A percentile compares a stretch with the other conserved stretches of the same genome.
These are phyloP conservation scores for Nestor notabilis DNA, from an alignment of 2,113 vertebrate genomes.

Conservation along the genomic window DNA sequence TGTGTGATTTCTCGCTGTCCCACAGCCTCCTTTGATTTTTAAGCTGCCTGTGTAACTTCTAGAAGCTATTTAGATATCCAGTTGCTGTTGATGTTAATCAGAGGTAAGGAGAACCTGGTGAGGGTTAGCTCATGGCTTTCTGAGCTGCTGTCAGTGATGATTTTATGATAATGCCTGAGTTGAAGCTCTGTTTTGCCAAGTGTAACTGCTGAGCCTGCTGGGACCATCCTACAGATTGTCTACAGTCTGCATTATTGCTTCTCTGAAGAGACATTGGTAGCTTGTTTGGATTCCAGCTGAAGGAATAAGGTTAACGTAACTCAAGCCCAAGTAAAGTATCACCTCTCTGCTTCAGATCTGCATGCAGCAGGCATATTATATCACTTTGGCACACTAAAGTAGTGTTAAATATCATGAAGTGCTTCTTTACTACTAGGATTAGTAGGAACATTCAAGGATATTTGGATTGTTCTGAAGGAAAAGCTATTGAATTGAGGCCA, in stretches of 20 bases:
- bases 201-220: background rate
- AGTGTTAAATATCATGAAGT: background rate
- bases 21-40: background rate
- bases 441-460: background rate
- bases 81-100: background rate
- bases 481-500: background rate
- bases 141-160: background rate
- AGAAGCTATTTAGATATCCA: background rate
- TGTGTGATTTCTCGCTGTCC: background rate
- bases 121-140: background rate
- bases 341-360: background rate
- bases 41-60: background rate
- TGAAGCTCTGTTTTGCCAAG: background rate
- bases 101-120: background rate
- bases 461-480: background rate
- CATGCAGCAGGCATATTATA: accelerated
- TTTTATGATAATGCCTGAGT: background rate
- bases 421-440: background rate
- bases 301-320: background rate
- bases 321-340: accelerated
- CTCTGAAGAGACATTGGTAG: background rate
- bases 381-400: accelerated
- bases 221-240: background rate
- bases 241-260: background rate
- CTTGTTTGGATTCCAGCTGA: background rate